Evolutionary conservation across 2,797 vertebrate genomes (phyloP), one percentile per base, ranked within the genome.

Genomic region (Myotis myotis): DNA sequence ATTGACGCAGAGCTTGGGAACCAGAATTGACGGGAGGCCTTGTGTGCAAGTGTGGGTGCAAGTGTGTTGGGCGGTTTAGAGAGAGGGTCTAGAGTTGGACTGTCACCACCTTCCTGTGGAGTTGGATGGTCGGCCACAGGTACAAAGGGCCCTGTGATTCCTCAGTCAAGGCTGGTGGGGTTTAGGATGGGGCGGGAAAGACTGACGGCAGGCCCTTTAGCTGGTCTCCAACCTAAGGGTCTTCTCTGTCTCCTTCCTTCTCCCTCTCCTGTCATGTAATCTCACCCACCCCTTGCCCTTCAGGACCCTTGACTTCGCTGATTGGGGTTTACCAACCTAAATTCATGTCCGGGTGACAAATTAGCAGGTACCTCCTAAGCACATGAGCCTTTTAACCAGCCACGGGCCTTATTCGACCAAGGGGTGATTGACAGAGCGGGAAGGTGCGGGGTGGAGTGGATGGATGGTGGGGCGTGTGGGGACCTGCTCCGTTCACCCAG

Each of bases 401-500:
- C 33, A 11, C 19, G 6, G 76, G 49, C 68, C 78, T 78, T 47
- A 8, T 33, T 53, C 30, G 38, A 55, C 53, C 33, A 47, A 15
- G 75, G 91, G 72, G 51, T n/a, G 85, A 53, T 51, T 92, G 68
- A 75, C 75, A 38, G 30, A 49, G 33, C 13, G 12, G 72, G 68
- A 41, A 28, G 8, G 22, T 30, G 68, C 3, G 38, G 62, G 84
- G 23, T 16, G 19, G 44, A 28, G 30, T 57, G 76, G 76, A 1
- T 66, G 25, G 47, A 1, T 66, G 25, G 47, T 36, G 33, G 86
- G 72, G 49, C 15, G 25, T n/a, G 16, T n/a, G 28, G 30, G 81
- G 12, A 2, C 23, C 51, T 60, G 11, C 25, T 20, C 79, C 2
- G 0, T 25, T 60, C 41, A 0, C 8, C 17, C 4, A 0, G 22